phyloP scores from a whole-genome alignment of 1,140 invertebrate species.

The Chrysomallon squamiferum region DNA sequence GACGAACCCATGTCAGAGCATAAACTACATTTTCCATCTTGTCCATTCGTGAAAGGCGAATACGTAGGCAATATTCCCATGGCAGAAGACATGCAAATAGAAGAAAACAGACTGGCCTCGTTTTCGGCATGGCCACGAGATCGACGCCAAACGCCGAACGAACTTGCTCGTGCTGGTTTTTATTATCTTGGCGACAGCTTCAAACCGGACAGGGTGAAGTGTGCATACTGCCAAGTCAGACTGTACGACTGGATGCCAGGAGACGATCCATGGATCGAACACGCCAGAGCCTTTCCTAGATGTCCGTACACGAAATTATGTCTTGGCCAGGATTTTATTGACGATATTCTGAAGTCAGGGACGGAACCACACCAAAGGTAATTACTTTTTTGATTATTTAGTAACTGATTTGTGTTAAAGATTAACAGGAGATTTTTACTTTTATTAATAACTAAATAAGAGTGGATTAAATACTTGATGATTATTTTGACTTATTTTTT shows the following conservation, averaged over 20 bases:
- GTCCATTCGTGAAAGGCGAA: not conserved
- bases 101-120: slow-evolving; percentile 16
- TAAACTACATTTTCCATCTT: not conserved
- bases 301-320: slow-evolving; percentile 22
- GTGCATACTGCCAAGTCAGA: slow-evolving; percentile 46
- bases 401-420: no score
- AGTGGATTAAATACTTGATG: no score
- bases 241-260: slow-evolving; percentile 44
- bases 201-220: slow-evolving; percentile 37
- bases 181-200: slow-evolving; percentile 27
- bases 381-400: no score
- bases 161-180: slow-evolving; percentile 35
- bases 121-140: slow-evolving; percentile 27
- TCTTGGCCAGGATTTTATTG: slow-evolving; percentile 22
- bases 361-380: no score
- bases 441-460: no score
- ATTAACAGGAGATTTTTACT: no score
- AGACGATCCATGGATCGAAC: slow-evolving; percentile 44
- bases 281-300: slow-evolving; percentile 38
- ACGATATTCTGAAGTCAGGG: slow-evolving; percentile 4
- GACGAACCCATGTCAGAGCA: not conserved
- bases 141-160: slow-evolving; percentile 16
- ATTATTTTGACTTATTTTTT: no score
- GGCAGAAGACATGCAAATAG: not conserved
- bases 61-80: not conserved